These are phyloP conservation scores for Odontocolon sp. DNA, from an alignment of 2,888 invertebrate genomes.

Conservation along the genomic window DNA sequence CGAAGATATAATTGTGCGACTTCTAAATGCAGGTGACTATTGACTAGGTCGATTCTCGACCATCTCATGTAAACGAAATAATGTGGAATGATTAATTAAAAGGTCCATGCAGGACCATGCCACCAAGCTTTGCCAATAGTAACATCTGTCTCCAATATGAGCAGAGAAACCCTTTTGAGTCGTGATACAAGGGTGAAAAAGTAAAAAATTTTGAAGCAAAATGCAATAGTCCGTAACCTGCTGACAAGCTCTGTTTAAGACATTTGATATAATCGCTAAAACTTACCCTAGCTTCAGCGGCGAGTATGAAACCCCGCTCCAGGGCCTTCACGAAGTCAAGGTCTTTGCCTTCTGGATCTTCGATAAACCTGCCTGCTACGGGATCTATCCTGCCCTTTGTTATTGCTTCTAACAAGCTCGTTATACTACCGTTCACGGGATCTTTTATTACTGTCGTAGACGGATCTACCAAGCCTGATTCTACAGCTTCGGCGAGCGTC, in stretches of 20 bases:
- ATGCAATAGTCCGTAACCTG: slow-evolving; percentile 72
- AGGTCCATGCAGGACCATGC: slow-evolving; percentile 75
- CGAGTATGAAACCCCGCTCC: slow-evolving; percentile 93
- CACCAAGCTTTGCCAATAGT: slow-evolving; percentile 68
- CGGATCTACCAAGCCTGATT: slow-evolving; percentile 90
- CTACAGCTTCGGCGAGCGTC: slow-evolving; percentile 89
- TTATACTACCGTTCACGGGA: slow-evolving; percentile 88
- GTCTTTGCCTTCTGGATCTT: slow-evolving; percentile 83
- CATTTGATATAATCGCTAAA: slow-evolving; percentile 57
- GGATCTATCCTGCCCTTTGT: slow-evolving; percentile 88
- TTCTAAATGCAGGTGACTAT: slow-evolving; percentile 50
- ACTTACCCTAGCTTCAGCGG: slow-evolving; percentile 97
- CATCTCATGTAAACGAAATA: slow-evolving; percentile 63
- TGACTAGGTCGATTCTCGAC: slow-evolving; percentile 56
- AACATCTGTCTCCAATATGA: slow-evolving; percentile 15
- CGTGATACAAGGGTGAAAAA: slow-evolving; percentile 52
- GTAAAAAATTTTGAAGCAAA: slow-evolving; percentile 67
- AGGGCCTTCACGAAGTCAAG: slow-evolving; percentile 92
- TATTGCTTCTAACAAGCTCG: slow-evolving; percentile 89
- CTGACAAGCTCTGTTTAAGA: slow-evolving; percentile 67
- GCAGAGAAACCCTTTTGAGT: slow-evolving; percentile 50
- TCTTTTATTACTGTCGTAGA: slow-evolving; percentile 93
- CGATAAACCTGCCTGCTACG: slow-evolving; percentile 86
- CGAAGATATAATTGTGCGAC: slow-evolving; percentile 47
- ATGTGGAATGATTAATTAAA: slow-evolving; percentile 55